Base-by-base conservation (phyloP, 2,113 vertebrate genomes). In the Coturnix japonica region DNA sequence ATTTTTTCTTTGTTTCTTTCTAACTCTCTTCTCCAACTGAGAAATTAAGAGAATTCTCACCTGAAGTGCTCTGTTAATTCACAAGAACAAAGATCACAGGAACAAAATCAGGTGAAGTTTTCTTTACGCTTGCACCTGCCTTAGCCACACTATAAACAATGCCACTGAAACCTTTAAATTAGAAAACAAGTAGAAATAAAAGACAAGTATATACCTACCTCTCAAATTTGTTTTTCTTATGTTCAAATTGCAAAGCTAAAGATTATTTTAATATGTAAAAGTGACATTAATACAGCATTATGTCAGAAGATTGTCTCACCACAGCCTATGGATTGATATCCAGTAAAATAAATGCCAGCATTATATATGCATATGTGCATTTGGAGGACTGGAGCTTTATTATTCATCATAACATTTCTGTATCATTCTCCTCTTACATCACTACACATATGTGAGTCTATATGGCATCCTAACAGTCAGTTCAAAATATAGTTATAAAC, bases 31-130 rank as follows among this genome's bases (percentile, higher is more conserved):
- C 31, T 82, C 64, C 53, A 77, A 72, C 7, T 6, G 22, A 53
- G 14, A 59, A 84, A 81, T 56, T 44, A 85, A 49, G 71, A 81
- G 90, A 89, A 87, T 60, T 87, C 28, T 37, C 33, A 44, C 31
- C 35, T 80, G 33, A 77, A 92, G 82, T 22, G 44, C 18, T 19
- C 60, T 25, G 12, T 43, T 76, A 91, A 81, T 77, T 95, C 81
- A 41, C 31, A 91, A 73, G 46, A 53, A 91, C 59, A 91, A 82
- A 85, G 46, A 41, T 37, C 43, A 71, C 15, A 65, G 63, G 23
- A 81, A 87, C 15, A 63, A 9, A 72, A 59, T 72, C 56, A 80
- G 41, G 66, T 81, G 53, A 43, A 43, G 47, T 53, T 59, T 78
- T 85, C 71, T 80, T 91, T 49, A 77, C 17, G 20, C 2, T 19